These are phyloP conservation scores for Drosophila algonquin DNA, from an alignment of 2,888 invertebrate genomes.

Conservation along the genomic window DNA sequence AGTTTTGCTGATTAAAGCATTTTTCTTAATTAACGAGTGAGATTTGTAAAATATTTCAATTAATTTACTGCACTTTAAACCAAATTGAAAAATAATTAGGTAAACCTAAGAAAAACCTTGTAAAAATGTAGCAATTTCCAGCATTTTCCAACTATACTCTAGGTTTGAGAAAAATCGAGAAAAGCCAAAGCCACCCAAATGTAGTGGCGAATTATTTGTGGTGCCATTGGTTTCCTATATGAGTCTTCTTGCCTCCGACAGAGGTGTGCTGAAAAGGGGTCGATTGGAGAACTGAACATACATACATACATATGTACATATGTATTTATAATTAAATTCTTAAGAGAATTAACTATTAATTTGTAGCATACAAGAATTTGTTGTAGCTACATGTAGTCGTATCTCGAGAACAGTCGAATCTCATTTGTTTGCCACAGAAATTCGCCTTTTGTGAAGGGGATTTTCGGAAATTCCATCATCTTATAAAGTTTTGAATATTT, in stretches of 20 bases:
- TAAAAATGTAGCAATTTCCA: neutral
- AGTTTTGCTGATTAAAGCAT: neutral
- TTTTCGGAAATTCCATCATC: too few relatives aligned
- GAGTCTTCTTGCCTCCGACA: neutral
- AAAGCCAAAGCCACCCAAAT: neutral
- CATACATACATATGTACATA: too few relatives aligned
- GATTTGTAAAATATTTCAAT: neutral
- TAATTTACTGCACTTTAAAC: neutral
- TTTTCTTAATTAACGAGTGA: neutral
- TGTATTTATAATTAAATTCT: too few relatives aligned
- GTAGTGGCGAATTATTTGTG: neutral
- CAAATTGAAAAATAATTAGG: neutral
- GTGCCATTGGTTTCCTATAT: slow-evolving; percentile 5
- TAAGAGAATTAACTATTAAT: too few relatives aligned
- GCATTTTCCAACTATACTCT: neutral
- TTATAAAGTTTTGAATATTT: neutral
- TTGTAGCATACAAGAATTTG: too few relatives aligned
- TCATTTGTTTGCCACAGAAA: too few relatives aligned
- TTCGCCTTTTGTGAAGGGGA: too few relatives aligned
- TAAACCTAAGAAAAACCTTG: neutral
- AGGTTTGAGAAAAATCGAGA: neutral
- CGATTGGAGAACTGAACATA: too few relatives aligned
- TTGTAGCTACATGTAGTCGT: too few relatives aligned
- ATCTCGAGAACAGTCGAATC: too few relatives aligned
- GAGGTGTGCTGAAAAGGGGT: neutral